phyloP scores from a whole-genome alignment of 2,797 vertebrate species.

The Borostomias antarcticus region DNA sequence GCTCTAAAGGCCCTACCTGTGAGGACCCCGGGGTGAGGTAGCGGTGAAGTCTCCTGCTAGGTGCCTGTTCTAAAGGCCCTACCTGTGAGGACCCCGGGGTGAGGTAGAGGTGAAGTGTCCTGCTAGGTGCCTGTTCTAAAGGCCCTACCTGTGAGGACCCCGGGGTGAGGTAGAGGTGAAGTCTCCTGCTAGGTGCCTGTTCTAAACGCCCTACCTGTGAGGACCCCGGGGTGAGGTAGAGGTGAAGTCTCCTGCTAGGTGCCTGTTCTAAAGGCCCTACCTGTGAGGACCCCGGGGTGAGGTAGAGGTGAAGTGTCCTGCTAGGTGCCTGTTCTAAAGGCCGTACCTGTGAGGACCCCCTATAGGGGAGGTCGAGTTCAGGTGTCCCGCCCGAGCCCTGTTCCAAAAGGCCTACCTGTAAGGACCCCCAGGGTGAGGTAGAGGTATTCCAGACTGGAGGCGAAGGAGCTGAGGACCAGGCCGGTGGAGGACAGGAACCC shows the following conservation, averaged over 20 bases:
- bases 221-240: neutral
- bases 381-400: neutral
- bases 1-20: too few relatives aligned
- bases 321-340: neutral
- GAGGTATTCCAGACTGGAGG: slow-evolving; percentile 87
- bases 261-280: slow-evolving; percentile 56
- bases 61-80: neutral
- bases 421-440: slow-evolving; percentile 89
- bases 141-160: slow-evolving; percentile 88
- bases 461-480: slow-evolving; percentile 89
- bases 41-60: too few relatives aligned
- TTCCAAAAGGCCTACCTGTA: slow-evolving; percentile 78
- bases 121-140: too few relatives aligned
- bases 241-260: neutral
- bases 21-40: too few relatives aligned
- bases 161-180: slow-evolving; percentile 82
- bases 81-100: neutral
- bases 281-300: slow-evolving; percentile 86
- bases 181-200: too few relatives aligned
- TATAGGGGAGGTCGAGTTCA: neutral
- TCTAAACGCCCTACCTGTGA: too few relatives aligned
- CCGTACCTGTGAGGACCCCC: neutral
- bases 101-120: too few relatives aligned
- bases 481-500: slow-evolving; percentile 89
- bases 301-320: slow-evolving; percentile 73